Percentiles rank a stretch among this genome's conserved stretches.
Conservation (phyloP, 2,888 invertebrate genomes). For the Netelia virgata region DNA sequence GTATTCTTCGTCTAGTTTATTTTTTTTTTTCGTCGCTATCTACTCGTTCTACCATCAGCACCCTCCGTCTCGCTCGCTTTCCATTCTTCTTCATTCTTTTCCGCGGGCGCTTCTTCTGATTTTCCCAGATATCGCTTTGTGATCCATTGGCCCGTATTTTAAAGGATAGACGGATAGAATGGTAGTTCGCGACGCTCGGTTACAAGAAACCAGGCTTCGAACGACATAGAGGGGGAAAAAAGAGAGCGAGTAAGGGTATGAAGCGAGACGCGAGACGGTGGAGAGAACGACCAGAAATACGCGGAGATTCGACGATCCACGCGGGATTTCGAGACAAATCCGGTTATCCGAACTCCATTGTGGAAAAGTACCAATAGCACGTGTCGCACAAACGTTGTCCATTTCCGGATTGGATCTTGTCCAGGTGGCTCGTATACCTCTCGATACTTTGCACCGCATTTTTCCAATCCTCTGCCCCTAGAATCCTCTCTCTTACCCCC, state of each 20-base stretch:
- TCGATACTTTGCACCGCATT: constrained; percentile 63
- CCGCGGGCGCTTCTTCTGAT: constrained; percentile 52
- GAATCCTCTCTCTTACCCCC: constrained; percentile 35
- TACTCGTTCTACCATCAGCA: constrained; percentile 4
- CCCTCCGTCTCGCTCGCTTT: background rate
- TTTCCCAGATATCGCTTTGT: constrained; percentile 66
- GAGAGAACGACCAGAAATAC: constrained; percentile 18
- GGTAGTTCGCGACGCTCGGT: constrained; percentile 28
- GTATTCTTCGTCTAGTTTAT: background rate
- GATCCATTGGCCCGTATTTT: constrained; percentile 62
- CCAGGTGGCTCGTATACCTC: constrained; percentile 64
- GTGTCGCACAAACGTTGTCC: constrained; percentile 66
- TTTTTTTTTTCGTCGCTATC: background rate
- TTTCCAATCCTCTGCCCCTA: constrained; percentile 3
- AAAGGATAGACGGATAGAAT: constrained; percentile 42
- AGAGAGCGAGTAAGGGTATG: constrained; percentile 25
- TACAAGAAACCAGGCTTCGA: constrained; percentile 13
- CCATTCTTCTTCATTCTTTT: constrained; percentile 48
- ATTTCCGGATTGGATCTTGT: constrained; percentile 70
- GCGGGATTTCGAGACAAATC: constrained; percentile 69
- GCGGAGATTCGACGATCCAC: constrained; percentile 64
- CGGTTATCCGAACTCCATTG: constrained; percentile 62
- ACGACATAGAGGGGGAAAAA: constrained; percentile 13
- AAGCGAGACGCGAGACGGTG: constrained; percentile 9
- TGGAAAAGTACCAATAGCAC: constrained; percentile 36